Base-by-base conservation (phyloP, 2,797 vertebrate genomes). In the Synanceia verrucosa region DNA sequence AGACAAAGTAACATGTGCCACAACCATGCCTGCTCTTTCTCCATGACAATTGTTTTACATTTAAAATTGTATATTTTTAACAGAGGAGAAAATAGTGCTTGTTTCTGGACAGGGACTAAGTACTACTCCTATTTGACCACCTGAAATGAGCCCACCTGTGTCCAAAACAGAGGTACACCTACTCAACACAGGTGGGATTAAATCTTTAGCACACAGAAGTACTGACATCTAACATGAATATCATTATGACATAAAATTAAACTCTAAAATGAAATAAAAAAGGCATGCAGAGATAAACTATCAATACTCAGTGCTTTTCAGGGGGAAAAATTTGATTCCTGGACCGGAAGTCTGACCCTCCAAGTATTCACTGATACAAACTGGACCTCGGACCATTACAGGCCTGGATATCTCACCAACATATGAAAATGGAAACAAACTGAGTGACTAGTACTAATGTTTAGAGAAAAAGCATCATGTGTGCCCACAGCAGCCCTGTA, bases 1-100 rank as follows among this genome's bases (percentile, higher is more conserved):
- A 97, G 93, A 94, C 93, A 76, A 74, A 77, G 14, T 19, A 80
- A 82, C 60, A 50, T 14, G 66, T 66, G 72, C 63, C 71, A 57
- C 57, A 78, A 78, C n/a, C 1, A 5, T 37, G 60, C 10, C 74
- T 93, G 93, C 93, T 96, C 92, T 94, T 94, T 95, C 95, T 94
- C 94, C 94, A 93, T 93, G 94, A 94, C 87, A 89, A 94, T 95
- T 92, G 94, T 89, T 65, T 73, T 87, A 94, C 95, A 96, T 96
- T 96, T 96, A 95, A 95, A 96, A 94, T 77, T 69, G 83, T 88
- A 89, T 7, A 44, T 63, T 78, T 62, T 37, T 86, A 95, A 95
- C 92, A 93, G 90, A 93, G 71, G 59, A 76, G 47, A 95, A 94
- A 95, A 92, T 52, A 44, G 66, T 59, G 50, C 53, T 70, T 50